Percentiles rank a stretch among this genome's conserved stretches.
phyloP scores from a whole-genome alignment of 2,113 vertebrate species.

The Pluvianellus socialis region DNA sequence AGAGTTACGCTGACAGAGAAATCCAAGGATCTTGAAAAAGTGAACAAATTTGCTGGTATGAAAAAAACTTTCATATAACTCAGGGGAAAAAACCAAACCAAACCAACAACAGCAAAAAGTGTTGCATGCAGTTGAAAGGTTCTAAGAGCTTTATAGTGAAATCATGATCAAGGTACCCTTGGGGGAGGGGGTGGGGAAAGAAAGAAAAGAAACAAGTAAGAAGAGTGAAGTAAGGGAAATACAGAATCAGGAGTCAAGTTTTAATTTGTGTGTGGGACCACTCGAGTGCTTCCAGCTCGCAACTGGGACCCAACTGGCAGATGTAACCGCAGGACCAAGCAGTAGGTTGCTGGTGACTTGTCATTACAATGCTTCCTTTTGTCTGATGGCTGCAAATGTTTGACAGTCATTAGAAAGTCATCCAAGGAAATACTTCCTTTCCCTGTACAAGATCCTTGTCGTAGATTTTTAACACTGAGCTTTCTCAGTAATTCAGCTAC shows the following conservation, averaged over 20 bases:
- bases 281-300: neutral
- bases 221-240: neutral
- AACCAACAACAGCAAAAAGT: neutral
- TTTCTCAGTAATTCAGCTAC: slow-evolving; percentile 63
- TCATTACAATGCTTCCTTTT: slow-evolving; percentile 68
- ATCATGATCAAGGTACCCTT: neutral
- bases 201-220: neutral
- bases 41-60: neutral
- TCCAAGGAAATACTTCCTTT: slow-evolving; percentile 73
- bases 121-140: neutral
- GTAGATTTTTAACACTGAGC: slow-evolving; percentile 50
- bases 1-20: neutral
- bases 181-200: neutral
- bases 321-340: neutral
- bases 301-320: neutral
- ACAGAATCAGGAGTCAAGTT: neutral
- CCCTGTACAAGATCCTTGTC: slow-evolving; percentile 61
- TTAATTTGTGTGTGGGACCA: neutral
- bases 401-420: slow-evolving; percentile 69
- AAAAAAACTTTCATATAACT: neutral
- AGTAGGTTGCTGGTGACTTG: neutral
- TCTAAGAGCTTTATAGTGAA: neutral
- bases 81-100: neutral
- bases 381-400: slow-evolving; percentile 61
- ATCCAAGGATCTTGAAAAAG: neutral